A percentile compares a stretch with the other conserved stretches of the same genome.
phyloP scores from a whole-genome alignment of 2,113 vertebrate species.

The Chionis minor region DNA sequence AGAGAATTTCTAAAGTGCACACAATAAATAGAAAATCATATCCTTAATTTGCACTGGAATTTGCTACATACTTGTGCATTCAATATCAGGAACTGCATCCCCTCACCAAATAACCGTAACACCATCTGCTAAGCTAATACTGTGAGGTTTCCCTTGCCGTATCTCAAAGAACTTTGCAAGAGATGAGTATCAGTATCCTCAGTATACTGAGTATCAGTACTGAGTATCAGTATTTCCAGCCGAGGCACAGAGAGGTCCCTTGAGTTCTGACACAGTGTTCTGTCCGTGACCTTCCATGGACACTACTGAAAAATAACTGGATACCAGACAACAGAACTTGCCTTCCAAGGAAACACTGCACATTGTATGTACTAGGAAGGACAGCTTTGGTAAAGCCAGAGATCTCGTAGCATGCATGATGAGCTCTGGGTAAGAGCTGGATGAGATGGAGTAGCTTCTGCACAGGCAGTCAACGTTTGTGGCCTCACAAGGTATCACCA shows the following conservation, averaged over 20 bases:
- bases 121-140: not conserved
- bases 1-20: not conserved
- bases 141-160: not conserved
- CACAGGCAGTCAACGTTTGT: fast-evolving
- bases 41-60: not conserved
- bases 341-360: not conserved
- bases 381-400: not conserved
- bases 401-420: fast-evolving
- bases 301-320: not conserved
- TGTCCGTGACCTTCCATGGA: not conserved
- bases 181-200: not conserved
- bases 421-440: not conserved
- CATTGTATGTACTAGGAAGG: fast-evolving
- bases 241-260: not conserved
- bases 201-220: too few species aligned
- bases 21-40: not conserved
- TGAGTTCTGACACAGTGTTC: not conserved
- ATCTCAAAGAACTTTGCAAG: not conserved
- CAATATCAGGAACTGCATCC: not conserved
- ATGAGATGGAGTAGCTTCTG: fast-evolving
- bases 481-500: not conserved
- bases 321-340: not conserved
- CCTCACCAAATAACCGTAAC: not conserved
- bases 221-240: not conserved
- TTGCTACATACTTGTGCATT: not conserved